Base-by-base conservation (phyloP, 2,797 vertebrate genomes). In the Scolopax bukidnonensis region DNA sequence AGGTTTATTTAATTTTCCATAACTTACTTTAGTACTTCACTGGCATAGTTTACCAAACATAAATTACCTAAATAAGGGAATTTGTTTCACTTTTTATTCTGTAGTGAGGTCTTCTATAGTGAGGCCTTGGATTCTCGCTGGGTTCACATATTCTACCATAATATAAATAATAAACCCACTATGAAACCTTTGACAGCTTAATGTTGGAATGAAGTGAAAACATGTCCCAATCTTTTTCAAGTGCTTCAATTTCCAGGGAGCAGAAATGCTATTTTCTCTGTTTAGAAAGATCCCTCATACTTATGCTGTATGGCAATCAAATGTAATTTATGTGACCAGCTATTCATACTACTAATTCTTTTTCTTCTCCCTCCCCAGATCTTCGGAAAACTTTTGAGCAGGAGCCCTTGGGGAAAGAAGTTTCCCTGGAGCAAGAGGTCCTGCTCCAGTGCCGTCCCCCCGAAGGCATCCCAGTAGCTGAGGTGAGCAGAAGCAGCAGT, bases 361-460 rank as follows among this genome's bases (percentile, higher is more conserved):
- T 64, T 68, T 45, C 45, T 88, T 71, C 48, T 87, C 6, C 36
- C 45, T 91, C 16, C 32, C 6, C 85, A 99, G 99, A 99, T 97
- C 98, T 99, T 68, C 98, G 99, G 94, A 99, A 99, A 96, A 99
- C 99, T 5, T 99, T 99, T 32, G 99, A 99, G 95, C 99, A 99
- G 95, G 99, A 99, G 76, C 99, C 99, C n/a, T 97, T 99, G 47
- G 99, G 99, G 61, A 99, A 99, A 96, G 99, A 99, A 98, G 99
- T 99, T 16, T 98, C 98, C 8, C 97, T 99, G 48, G 99, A 99
- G 95, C 99, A 99, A 97, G 99, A 99, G 97, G 99, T 99, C 64
- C 97, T 99, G 54, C 99, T 99, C n/a, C 99, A 99, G 78, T 99
- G 99, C 96, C 99, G 99, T 28, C 99, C 99, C 65, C 99, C 99